These are phyloP conservation scores for Hybognathus amarus DNA, from an alignment of 2,797 vertebrate genomes.

Conservation along the genomic window DNA sequence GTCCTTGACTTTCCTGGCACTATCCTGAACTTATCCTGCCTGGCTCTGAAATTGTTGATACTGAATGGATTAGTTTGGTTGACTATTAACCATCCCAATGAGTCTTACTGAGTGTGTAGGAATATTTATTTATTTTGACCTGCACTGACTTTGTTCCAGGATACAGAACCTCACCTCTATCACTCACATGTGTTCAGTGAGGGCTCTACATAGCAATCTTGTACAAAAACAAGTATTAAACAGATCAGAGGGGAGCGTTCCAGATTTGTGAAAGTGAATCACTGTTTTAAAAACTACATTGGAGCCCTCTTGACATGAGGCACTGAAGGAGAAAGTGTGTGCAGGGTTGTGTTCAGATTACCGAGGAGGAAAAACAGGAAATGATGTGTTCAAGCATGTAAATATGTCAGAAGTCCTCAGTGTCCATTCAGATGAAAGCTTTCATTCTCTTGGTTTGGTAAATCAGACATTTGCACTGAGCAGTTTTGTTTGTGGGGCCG, in stretches of 20 bases:
- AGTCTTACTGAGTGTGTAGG: background rate
- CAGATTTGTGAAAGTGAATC: conserved; percentile 23
- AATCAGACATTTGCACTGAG: conserved; percentile 29
- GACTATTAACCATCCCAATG: background rate
- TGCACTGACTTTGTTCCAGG: background rate
- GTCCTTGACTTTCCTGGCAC: background rate
- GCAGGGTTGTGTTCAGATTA: conserved; percentile 25
- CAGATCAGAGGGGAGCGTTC: background rate
- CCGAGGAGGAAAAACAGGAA: conserved; percentile 48
- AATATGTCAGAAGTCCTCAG: conserved; percentile 24
- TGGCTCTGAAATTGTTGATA: background rate
- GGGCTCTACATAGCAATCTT: background rate
- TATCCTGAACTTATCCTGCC: background rate
- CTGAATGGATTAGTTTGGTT: background rate
- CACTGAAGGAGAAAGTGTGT: conserved; percentile 24
- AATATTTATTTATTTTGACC: background rate
- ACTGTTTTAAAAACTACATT: conserved; percentile 31
- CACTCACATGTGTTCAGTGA: background rate
- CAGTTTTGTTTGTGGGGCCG: background rate
- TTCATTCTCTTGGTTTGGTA: conserved; percentile 28
- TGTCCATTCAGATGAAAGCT: conserved; percentile 17
- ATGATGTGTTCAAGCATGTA: conserved; percentile 32
- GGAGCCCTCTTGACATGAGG: conserved; percentile 15
- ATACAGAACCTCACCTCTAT: background rate
- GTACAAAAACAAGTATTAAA: background rate